Evolutionary conservation across 1,140 invertebrate species (phyloP).

Genomic region (Lepidurus arcticus): DNA sequence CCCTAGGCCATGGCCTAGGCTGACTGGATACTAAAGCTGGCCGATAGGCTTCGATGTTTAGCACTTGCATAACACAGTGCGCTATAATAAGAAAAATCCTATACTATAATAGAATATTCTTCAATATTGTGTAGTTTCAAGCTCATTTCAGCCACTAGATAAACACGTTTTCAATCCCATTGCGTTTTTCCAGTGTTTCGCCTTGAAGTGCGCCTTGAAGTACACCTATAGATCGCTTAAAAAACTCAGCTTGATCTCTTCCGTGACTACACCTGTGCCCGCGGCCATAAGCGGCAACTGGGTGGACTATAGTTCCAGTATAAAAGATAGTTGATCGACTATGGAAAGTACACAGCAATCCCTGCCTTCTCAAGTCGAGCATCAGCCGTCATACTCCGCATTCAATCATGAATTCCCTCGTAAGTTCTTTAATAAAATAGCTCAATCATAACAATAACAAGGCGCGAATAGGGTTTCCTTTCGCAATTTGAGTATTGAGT

Average conservation of each 20-base stretch:
- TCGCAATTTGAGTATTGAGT: neutral
- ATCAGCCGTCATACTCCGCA: neutral
- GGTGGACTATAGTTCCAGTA: neutral
- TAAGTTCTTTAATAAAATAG: neutral
- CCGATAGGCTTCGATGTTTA: too few relatives aligned
- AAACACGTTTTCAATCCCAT: neutral
- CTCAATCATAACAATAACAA: neutral
- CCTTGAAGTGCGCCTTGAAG: neutral
- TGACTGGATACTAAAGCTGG: too few relatives aligned
- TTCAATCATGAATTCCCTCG: neutral
- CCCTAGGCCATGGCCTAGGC: too few relatives aligned
- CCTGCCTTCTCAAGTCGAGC: neutral
- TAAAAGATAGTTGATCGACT: neutral
- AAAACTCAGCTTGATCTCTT: neutral
- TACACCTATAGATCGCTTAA: neutral
- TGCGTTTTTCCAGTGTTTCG: neutral
- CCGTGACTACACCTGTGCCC: neutral
- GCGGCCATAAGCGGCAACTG: neutral
- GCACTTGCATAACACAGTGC: too few relatives aligned
- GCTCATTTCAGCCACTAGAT: neutral
- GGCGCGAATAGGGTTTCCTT: neutral
- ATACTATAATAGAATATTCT: too few relatives aligned
- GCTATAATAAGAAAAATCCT: too few relatives aligned
- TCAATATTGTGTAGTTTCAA: neutral
- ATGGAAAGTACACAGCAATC: neutral